Percentiles rank a stretch among this genome's conserved stretches.
phyloP scores from a whole-genome alignment of 2,797 vertebrate genomes.

The Scarus forsteni region DNA sequence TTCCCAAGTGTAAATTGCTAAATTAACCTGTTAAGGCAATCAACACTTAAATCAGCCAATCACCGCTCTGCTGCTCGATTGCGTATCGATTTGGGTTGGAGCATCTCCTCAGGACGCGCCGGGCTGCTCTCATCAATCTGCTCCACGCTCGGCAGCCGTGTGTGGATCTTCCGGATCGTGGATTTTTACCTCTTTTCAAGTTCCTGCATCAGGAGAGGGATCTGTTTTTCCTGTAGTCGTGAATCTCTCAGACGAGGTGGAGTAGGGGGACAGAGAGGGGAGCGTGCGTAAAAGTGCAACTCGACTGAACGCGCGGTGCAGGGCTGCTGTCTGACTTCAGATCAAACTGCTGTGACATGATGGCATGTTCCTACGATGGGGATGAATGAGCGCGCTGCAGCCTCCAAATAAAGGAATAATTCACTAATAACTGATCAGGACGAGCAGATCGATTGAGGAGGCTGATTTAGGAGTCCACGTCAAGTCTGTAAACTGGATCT shows the following conservation, averaged over 20 bases:
- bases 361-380: conserved; percentile 12
- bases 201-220: neutral
- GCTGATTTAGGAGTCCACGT: conserved; percentile 23
- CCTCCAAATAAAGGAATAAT: conserved; percentile 38
- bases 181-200: neutral
- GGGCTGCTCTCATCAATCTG: conserved; percentile 44
- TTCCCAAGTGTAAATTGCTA: conserved; percentile 1
- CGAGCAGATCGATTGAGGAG: conserved; percentile 34
- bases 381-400: conserved; percentile 15
- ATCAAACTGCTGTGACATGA: neutral
- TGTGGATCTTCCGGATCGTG: conserved; percentile 7
- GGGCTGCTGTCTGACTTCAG: conserved; percentile 37
- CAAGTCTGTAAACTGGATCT: conserved; percentile 67
- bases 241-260: conserved; percentile 17
- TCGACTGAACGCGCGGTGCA: conserved; percentile 26
- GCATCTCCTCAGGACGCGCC: conserved; percentile 22
- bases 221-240: neutral
- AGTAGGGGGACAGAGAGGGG: conserved; percentile 20
- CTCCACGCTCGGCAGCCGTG: conserved; percentile 28
- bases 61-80: conserved; percentile 27
- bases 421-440: neutral
- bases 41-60: conserved; percentile 55
- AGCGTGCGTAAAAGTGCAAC: conserved; percentile 70
- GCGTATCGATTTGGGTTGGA: conserved; percentile 42
- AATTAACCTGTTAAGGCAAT: neutral